Evolutionary conservation across 2,888 invertebrate genomes (phyloP), one percentile per base, ranked within the genome.

Genomic region (Amitus sp.): DNA sequence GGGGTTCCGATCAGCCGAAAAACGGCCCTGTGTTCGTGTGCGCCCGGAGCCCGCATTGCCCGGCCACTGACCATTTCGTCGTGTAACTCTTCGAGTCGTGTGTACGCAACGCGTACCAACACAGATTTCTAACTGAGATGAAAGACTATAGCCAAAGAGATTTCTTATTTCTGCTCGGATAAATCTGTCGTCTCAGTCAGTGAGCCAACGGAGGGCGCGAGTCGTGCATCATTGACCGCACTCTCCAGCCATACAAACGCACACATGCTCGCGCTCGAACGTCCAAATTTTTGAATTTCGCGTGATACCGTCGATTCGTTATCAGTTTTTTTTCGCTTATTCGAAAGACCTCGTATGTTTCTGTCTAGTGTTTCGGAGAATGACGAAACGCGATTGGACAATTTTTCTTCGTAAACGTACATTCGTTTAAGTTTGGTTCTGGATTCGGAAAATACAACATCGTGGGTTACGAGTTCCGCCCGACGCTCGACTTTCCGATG

Each of bases 121-220:
- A 47, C 50, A 34, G 42, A 54, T 47, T 50, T 43, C 50, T 39
- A 39, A 23, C 49, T 18, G 59, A 61, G 56, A 64, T 64, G 65
- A 49, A 62, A 61, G 51, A 62, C 62, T 64, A 66, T 65, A 62
- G 61, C 40, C 62, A 34, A 55, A 69, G 73, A 74, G 77, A 79
- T 79, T 80, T 80, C 79, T 80, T 79, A 80, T 80, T 81, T 80
- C 79, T 80, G 79, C 75, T 79, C 80, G 76, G 80, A 79, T 79
- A 80, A 80, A 80, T 80, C 78, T 79, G 80, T 79, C 80, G 81
- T 76, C 73, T 73, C 74, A 77, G 80, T 81, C 77, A 80, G 81
- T 80, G 78, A 79, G 77, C 72, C 76, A 78, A 70, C 74, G 76
- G 75, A 79, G 76, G 75, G 74, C 78, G 73, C 78, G 39, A 37